Percentiles rank a stretch among this genome's conserved stretches.
Conservation (phyloP, 2,888 invertebrate genomes). For the Hypercompe scribonia region DNA sequence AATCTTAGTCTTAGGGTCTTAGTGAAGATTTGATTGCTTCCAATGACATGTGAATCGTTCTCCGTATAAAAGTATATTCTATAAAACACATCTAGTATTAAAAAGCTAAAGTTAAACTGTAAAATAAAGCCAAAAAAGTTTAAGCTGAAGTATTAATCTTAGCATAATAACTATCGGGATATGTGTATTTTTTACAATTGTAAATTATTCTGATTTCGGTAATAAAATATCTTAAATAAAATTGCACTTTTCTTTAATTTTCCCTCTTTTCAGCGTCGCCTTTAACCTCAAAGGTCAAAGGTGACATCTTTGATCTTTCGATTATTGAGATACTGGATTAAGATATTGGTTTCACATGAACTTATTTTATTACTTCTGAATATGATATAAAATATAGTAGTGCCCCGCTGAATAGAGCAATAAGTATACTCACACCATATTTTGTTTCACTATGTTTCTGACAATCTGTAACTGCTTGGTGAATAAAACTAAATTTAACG, state of each 20-base stretch:
- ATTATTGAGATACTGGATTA: not conserved
- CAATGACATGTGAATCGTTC: slow-evolving; percentile 41
- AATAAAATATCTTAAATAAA: slow-evolving; percentile 82
- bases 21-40: not conserved
- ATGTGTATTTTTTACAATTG: slow-evolving; percentile 87
- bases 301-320: not conserved
- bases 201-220: slow-evolving; percentile 86
- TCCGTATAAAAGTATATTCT: slow-evolving; percentile 27
- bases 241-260: slow-evolving; percentile 17
- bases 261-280: slow-evolving; percentile 16
- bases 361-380: slow-evolving; percentile 41
- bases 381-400: not conserved
- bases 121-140: slow-evolving; percentile 73
- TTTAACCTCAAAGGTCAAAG: slow-evolving; percentile 20
- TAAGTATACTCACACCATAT: not conserved
- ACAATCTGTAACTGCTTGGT: not conserved
- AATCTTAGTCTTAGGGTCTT: no score
- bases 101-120: slow-evolving; percentile 63
- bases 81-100: slow-evolving; percentile 42
- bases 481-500: not conserved
- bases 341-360: slow-evolving; percentile 35
- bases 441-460: not conserved
- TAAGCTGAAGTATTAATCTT: slow-evolving; percentile 78
- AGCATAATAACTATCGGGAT: slow-evolving; percentile 75
- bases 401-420: no score